These are phyloP conservation scores for Takifugu rubripes DNA, from an alignment of 2,797 vertebrate genomes.

Conservation along the genomic window DNA sequence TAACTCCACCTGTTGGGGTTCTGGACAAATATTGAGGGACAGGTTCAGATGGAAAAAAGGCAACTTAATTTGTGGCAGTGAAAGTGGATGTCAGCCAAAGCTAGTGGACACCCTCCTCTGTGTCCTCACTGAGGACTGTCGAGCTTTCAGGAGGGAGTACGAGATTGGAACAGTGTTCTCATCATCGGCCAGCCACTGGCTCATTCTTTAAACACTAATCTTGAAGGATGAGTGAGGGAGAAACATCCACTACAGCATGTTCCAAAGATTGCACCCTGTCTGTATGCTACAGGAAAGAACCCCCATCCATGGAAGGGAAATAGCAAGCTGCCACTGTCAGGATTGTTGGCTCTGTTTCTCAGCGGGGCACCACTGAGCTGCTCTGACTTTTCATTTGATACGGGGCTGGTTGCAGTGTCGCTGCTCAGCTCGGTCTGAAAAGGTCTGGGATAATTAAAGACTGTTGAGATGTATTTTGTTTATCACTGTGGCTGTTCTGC, in stretches of 20 bases:
- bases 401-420: too few relatives aligned
- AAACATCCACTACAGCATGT: conserved; percentile 57
- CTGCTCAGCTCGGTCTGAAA: too few relatives aligned
- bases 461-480: too few relatives aligned
- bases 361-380: conserved; percentile 3
- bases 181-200: conserved; percentile 58
- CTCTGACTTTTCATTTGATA: too few relatives aligned
- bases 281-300: conserved; percentile 30
- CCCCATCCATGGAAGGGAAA: conserved; percentile 21
- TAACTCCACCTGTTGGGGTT: too few relatives aligned
- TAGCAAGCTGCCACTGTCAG: conserved; percentile 36
- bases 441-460: too few relatives aligned
- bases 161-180: conserved; percentile 65
- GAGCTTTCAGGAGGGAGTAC: conserved; percentile 29
- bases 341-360: conserved; percentile 24
- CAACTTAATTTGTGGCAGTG: conserved; percentile 23
- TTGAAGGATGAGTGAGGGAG: conserved; percentile 60
- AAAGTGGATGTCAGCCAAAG: not conserved
- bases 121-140: conserved; percentile 29
- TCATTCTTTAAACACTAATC: conserved; percentile 72
- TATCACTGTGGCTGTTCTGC: too few relatives aligned
- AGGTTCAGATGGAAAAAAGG: conserved; percentile 6
- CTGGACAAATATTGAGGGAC: too few relatives aligned
- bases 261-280: conserved; percentile 55
- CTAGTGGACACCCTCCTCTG: conserved; percentile 35